Evolutionary conservation across 2,888 invertebrate genomes (phyloP).

Genomic region (Tinea semifulvella): DNA sequence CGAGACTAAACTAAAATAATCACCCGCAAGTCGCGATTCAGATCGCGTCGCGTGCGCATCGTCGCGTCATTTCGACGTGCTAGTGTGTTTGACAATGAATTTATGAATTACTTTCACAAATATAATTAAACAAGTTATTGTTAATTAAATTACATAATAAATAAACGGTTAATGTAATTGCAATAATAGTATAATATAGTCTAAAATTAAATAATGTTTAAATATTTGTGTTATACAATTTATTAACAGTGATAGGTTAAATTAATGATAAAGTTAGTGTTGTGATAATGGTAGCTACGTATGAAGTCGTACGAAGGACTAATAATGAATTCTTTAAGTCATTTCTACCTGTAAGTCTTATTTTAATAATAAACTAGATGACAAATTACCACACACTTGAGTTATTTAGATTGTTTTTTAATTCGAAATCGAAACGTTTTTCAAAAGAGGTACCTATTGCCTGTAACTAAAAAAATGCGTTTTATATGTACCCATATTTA

Average conservation of each 20-base stretch:
- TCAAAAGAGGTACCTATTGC: no score
- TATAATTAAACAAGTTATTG: neutral
- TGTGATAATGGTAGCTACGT: conserved; percentile 41
- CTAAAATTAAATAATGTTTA: neutral
- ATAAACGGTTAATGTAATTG: neutral
- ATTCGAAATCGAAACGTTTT: no score
- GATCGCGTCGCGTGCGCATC: conserved; percentile 18
- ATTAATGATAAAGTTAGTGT: no score
- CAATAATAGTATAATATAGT: neutral
- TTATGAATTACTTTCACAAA: neutral
- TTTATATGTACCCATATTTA: no score
- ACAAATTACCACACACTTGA: no score
- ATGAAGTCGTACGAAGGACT: conserved; percentile 38
- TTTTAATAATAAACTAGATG: neutral
- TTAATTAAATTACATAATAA: neutral
- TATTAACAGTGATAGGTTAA: no score
- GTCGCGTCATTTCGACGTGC: neutral
- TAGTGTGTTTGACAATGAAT: conserved; percentile 2
- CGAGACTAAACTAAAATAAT: conserved; percentile 12
- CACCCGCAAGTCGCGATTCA: conserved; percentile 6
- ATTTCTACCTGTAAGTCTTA: conserved; percentile 60
- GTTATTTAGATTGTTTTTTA: no score
- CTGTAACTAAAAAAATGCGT: no score
- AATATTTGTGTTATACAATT: no score
- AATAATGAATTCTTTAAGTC: conserved; percentile 52